Evolutionary conservation across 1,140 invertebrate species (phyloP), one percentile per base, ranked within the genome.

Genomic region (Bacillus rossius): DNA sequence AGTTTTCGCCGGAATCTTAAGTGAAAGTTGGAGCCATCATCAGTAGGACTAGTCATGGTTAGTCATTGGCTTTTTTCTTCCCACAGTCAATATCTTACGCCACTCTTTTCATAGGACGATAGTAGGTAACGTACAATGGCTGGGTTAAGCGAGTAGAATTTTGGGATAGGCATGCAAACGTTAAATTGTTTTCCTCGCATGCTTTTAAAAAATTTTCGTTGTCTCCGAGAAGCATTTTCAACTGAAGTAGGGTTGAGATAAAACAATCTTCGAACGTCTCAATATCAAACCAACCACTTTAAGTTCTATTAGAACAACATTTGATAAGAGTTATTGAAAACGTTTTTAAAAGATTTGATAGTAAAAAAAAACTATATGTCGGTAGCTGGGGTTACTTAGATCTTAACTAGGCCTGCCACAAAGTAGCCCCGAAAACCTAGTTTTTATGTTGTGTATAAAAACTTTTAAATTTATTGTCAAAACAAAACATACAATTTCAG

Each of bases 251-350:
- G 19, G 59, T 43, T 42, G 55, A 42, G 8, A 41, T 51, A 62
- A 73, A 68, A 68, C 67, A 73, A 53, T 73, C 67, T 59, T 60
- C 43, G 63, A 76, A 73, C 40, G 38, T 59, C 25, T 34, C 20
- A 23, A 23, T 34, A 55, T 76, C 71, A 65, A 75, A 69, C 69
- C 72, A 73, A 3, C 72, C 73, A 61, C 40, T 56, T 53, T 55
- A 57, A 4, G 65, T 61, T 8, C 64, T 26, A 56, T 69, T 69
- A 57, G 63, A 70, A 10, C 10, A 34, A 4, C 29, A 34, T 34
- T 10, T 7, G 17, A 13, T 38, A 16, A 37, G 41, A 43, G 5
- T 19, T 29, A 19, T 47, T 14, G n/a, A 49, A 49, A 14, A 49
- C 20, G 7, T 7, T 45, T 14, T 4, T 49, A 23, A 14, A 49